A percentile compares a stretch with the other conserved stretches of the same genome.
These are phyloP conservation scores for Cygnus olor DNA, from an alignment of 2,797 vertebrate species.

Conservation along the genomic window DNA sequence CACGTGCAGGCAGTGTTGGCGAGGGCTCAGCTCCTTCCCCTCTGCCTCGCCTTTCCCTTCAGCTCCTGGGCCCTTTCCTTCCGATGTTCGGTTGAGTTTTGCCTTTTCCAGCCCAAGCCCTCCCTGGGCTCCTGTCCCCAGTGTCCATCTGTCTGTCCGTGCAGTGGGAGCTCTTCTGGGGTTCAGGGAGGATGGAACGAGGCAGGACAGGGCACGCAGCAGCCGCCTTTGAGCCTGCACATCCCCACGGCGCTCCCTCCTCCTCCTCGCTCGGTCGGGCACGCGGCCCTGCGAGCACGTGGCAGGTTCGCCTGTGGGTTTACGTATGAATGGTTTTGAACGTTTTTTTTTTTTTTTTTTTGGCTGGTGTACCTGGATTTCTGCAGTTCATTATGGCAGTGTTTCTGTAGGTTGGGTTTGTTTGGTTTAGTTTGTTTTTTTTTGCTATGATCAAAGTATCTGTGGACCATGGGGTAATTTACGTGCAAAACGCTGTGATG, in stretches of 20 bases:
- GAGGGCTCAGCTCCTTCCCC: background rate
- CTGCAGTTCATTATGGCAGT: accelerated
- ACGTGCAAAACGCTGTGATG: background rate
- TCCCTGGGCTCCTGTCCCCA: background rate
- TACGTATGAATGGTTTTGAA: accelerated
- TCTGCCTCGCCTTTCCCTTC: background rate
- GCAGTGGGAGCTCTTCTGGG: background rate
- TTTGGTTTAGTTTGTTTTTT: background rate
- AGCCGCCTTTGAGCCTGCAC: accelerated
- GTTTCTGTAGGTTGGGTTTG: background rate
- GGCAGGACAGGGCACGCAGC: no score
- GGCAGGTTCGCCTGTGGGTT: background rate
- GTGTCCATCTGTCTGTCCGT: background rate
- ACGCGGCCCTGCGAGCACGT: accelerated
- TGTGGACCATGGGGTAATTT: accelerated
- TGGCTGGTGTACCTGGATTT: accelerated
- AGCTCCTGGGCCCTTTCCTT: background rate
- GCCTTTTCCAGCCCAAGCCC: background rate
- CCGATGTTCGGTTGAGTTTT: background rate
- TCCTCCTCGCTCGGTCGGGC: accelerated
- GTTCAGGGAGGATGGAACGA: accelerated
- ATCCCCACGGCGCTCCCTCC: background rate
- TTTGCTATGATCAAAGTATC: accelerated
- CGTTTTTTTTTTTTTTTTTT: no score
- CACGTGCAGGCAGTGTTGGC: background rate